Evolutionary conservation across 2,888 invertebrate genomes (phyloP).

Genomic region (Drosophila demipolita): DNA sequence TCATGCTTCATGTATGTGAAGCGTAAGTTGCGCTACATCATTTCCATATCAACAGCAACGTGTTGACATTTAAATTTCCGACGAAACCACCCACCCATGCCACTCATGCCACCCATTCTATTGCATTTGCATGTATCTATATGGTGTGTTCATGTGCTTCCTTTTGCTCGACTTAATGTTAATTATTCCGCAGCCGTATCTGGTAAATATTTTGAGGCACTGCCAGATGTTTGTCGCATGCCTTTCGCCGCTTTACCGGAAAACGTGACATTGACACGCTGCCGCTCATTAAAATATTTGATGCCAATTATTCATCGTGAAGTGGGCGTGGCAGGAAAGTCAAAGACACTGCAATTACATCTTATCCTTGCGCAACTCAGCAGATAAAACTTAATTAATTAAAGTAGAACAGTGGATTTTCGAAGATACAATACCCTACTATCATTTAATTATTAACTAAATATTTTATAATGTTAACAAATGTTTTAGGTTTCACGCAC

Average conservation of each 20-base stretch:
- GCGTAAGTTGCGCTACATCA: slow-evolving; percentile 35
- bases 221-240: slow-evolving; percentile 6
- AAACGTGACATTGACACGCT: slow-evolving; percentile 58
- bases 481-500: neutral
- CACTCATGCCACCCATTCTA: neutral
- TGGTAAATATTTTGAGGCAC: slow-evolving; percentile 62
- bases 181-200: slow-evolving; percentile 65
- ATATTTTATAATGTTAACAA: neutral
- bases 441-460: neutral
- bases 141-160: neutral
- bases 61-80: slow-evolving; percentile 77
- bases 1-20: slow-evolving; percentile 18
- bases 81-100: slow-evolving; percentile 4
- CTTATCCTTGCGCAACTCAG: slow-evolving; percentile 38
- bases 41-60: slow-evolving; percentile 43
- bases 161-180: slow-evolving; percentile 43
- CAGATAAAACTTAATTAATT: slow-evolving; percentile 59
- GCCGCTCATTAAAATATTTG: slow-evolving; percentile 77
- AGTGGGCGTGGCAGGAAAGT: slow-evolving; percentile 21
- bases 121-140: neutral
- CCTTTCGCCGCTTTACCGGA: slow-evolving; percentile 35
- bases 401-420: neutral
- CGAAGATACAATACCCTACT: neutral
- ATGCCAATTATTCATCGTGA: slow-evolving; percentile 53
- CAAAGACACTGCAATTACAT: slow-evolving; percentile 25